These are phyloP conservation scores for Zele albiditarsus DNA, from an alignment of 2,888 invertebrate genomes.

Conservation along the genomic window DNA sequence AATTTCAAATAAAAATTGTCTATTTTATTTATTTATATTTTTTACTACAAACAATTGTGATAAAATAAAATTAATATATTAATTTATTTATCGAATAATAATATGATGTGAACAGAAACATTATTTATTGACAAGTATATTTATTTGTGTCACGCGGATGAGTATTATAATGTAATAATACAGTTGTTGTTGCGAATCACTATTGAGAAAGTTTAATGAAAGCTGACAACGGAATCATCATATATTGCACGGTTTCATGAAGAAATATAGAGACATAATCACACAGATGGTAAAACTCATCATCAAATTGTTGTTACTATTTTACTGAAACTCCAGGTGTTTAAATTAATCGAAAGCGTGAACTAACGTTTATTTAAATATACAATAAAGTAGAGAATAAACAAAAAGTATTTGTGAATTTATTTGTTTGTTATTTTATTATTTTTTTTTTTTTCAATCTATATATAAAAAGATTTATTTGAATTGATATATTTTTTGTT, in stretches of 20 bases:
- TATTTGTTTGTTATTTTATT: no score
- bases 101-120: no score
- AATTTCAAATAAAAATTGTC: no score
- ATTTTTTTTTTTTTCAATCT: no score
- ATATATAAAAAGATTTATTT: no score
- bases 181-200: background rate
- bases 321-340: background rate
- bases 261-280: slow-evolving; percentile 5
- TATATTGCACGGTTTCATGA: slow-evolving; percentile 3
- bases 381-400: background rate
- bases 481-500: no score
- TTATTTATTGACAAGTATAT: background rate
- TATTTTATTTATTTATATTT: no score
- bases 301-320: slow-evolving; percentile 5
- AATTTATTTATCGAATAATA: no score
- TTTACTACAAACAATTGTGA: no score
- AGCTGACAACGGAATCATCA: background rate
- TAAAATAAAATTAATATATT: no score
- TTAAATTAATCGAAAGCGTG: background rate
- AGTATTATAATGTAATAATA: background rate
- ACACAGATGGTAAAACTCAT: background rate
- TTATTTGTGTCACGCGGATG: background rate
- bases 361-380: background rate
- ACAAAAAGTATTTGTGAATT: background rate
- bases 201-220: slow-evolving; percentile 11